Base-by-base conservation (phyloP, 2,888 invertebrate genomes). In the Spialia ferax region DNA sequence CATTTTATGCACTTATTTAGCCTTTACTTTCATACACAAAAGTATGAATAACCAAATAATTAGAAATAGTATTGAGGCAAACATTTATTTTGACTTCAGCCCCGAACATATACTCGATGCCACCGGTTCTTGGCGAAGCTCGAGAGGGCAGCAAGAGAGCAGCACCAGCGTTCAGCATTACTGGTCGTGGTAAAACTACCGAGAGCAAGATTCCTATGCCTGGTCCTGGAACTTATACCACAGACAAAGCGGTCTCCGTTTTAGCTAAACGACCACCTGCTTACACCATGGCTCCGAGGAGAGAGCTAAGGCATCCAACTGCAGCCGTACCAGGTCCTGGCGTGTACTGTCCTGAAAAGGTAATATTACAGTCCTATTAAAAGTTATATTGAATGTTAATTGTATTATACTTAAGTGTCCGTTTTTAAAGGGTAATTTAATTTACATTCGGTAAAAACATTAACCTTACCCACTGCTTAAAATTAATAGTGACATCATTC, bases 101-200 rank as follows among this genome's bases (percentile, higher is more conserved):
- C 80, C 98, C 98, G 66, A 98, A 98, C 89, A 96, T 97, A 73
- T 98, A 98, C 93, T 97, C 96, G 80, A 97, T 98, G 87, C 97
- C 97, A 70, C 96, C 97, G 62, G 96, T 96, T 65, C 95, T 98
- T 79, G 96, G 84, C 86, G 96, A 82, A 76, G 91, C 93, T 20
- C 89, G 90, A 68, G 93, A 94, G 70, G 93, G 94, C 78, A 77
- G 94, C 85, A 82, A 95, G 86, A 86, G 95, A 84, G 96, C 97
- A 55, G 96, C 98, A 1, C 99, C 99, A 1, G 96, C 98, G 8
- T 99, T 96, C 86, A 97, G 98, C 64, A 97, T 99, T 76, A 96
- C 97, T 7, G 97, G 98, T 7, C 95, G 98, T 71, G 97, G 96
- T 73, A 97, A 96, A 84, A 93, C 94, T 15, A 69, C 76, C 7